A percentile compares a stretch with the other conserved stretches of the same genome.
Conservation (phyloP, 2,888 invertebrate genomes). For the Meliscaeva auricollis region DNA sequence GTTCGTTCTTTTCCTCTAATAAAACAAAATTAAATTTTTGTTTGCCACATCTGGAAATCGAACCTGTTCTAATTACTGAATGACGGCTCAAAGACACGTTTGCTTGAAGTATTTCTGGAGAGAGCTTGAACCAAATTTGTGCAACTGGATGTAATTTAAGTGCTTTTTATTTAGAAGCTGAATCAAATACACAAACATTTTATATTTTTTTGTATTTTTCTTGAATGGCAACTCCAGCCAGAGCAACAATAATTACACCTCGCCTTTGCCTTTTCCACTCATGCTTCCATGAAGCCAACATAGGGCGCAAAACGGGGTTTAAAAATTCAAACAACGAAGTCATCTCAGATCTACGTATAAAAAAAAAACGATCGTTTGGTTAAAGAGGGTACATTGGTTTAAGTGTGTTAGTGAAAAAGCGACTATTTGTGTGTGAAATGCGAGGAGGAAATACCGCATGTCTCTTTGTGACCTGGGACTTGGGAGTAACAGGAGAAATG, state of each 20-base stretch:
- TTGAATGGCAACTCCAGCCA: slow-evolving; percentile 21
- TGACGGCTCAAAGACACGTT: no score
- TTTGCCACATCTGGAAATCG: no score
- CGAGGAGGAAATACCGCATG: slow-evolving; percentile 33
- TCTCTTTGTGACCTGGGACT: neutral
- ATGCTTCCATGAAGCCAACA: neutral
- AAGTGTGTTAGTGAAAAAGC: slow-evolving; percentile 19
- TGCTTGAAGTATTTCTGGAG: no score
- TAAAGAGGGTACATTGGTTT: slow-evolving; percentile 36
- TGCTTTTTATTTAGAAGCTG: no score
- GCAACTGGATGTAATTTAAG: no score
- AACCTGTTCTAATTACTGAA: no score
- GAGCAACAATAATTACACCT: slow-evolving; percentile 23
- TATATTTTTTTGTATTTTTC: no score
- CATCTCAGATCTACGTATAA: slow-evolving; percentile 41
- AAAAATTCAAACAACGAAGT: slow-evolving; percentile 32
- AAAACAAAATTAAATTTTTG: no score
- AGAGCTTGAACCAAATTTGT: no score
- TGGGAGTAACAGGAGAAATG: slow-evolving; percentile 61
- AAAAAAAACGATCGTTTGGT: neutral
- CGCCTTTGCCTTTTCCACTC: slow-evolving; percentile 28
- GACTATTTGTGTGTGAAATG: slow-evolving; percentile 11
- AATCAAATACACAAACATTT: no score
- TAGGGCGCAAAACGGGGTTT: slow-evolving; percentile 59
- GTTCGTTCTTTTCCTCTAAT: no score